Evolutionary conservation across 2,113 vertebrate genomes (phyloP).

Genomic region (Daboia siamensis): DNA sequence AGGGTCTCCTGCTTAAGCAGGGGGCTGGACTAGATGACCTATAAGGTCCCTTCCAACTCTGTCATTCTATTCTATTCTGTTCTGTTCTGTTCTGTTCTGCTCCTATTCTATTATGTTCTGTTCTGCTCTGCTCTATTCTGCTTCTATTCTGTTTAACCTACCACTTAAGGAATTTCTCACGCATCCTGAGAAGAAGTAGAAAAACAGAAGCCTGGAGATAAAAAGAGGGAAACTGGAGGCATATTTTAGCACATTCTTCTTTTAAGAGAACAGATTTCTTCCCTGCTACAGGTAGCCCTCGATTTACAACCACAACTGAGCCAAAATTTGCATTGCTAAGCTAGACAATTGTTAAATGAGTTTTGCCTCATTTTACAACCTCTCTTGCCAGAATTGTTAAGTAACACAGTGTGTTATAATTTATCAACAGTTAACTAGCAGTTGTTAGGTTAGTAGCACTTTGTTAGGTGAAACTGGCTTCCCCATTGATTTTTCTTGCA

Average conservation of each 20-base stretch:
- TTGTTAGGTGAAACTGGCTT: neutral
- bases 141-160: neutral
- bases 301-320: neutral
- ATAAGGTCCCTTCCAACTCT: too few species aligned
- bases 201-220: neutral
- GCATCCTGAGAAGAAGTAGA: neutral
- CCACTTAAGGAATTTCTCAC: neutral
- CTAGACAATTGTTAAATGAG: neutral
- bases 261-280: neutral
- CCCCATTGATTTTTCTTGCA: neutral
- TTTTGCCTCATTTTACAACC: neutral
- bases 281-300: neutral
- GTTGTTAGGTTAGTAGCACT: neutral
- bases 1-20: too few species aligned
- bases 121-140: too few species aligned
- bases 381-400: neutral
- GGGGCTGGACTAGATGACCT: too few species aligned
- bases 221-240: neutral
- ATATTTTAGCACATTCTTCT: neutral
- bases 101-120: too few species aligned
- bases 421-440: neutral
- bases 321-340: neutral
- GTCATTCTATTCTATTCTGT: too few species aligned
- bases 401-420: neutral
- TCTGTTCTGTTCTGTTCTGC: too few species aligned